Percentiles rank a stretch among this genome's conserved stretches.
These are phyloP conservation scores for Piscicola geometra DNA, from an alignment of 2,888 invertebrate genomes.

Conservation along the genomic window DNA sequence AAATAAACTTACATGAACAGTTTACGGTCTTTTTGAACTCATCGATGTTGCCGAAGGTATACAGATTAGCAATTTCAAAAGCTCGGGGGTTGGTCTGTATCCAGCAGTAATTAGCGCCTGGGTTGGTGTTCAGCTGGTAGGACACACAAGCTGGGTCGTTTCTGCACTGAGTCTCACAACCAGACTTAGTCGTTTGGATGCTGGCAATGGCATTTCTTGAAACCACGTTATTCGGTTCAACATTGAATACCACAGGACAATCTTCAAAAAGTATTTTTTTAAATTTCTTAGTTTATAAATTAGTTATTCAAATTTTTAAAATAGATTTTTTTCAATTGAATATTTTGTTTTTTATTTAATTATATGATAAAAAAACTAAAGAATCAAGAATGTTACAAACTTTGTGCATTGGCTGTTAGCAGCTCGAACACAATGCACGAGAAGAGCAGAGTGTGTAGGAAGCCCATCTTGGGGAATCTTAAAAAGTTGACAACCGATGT, in stretches of 20 bases:
- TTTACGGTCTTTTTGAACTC: not conserved
- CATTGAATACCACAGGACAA: not conserved
- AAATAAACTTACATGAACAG: constrained; percentile 19
- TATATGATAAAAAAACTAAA: too few relatives aligned
- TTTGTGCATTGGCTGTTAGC: too few relatives aligned
- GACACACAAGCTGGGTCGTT: constrained; percentile 25
- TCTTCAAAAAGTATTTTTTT: not conserved
- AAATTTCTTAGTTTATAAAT: not conserved
- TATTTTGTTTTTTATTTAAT: too few relatives aligned
- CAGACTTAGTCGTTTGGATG: not conserved
- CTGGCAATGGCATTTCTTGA: not conserved
- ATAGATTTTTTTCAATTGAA: too few relatives aligned
- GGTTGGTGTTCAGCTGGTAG: constrained; percentile 21
- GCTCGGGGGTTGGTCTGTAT: constrained; percentile 6
- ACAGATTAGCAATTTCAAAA: not conserved
- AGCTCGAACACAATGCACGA: too few relatives aligned
- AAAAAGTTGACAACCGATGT: too few relatives aligned
- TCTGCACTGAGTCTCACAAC: constrained; percentile 20
- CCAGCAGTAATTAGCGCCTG: constrained; percentile 23
- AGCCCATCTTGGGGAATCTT: too few relatives aligned
- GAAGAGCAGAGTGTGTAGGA: too few relatives aligned
- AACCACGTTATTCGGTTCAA: not conserved
- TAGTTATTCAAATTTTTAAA: not conserved
- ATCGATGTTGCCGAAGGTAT: not conserved
- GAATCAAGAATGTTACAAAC: too few relatives aligned